phyloP scores from a whole-genome alignment of 2,888 invertebrate species.

The Aphidoletes aphidimyza region DNA sequence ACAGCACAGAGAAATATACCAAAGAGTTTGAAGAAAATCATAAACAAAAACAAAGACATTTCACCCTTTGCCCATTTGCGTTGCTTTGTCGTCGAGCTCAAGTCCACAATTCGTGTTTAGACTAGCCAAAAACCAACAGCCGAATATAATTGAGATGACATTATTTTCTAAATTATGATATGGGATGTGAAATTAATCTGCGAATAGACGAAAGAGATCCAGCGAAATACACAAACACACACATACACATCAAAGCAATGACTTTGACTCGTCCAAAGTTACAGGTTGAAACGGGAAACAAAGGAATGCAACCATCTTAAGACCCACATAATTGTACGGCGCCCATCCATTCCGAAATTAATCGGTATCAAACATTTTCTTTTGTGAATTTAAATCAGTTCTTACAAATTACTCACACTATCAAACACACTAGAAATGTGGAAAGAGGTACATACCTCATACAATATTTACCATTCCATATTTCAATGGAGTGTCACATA shows the following conservation, averaged over 20 bases:
- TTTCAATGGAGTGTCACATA: too few relatives aligned
- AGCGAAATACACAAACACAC: background rate
- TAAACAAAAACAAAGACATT: background rate
- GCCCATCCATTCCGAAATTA: background rate
- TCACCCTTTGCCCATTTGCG: slow-evolving; percentile 20
- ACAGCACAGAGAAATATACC: background rate
- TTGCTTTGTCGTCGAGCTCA: background rate
- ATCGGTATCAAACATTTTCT: background rate
- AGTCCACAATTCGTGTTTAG: background rate
- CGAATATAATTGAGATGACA: background rate
- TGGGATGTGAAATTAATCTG: slow-evolving; percentile 25
- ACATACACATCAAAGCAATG: slow-evolving; percentile 1
- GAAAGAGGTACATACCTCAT: too few relatives aligned
- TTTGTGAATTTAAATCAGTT: slow-evolving; percentile 18
- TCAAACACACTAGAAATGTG: too few relatives aligned
- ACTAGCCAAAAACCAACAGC: background rate
- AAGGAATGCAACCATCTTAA: background rate
- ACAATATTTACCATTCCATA: too few relatives aligned
- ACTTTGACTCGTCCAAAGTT: background rate
- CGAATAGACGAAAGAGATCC: background rate
- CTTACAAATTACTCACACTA: too few relatives aligned
- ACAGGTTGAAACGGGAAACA: background rate
- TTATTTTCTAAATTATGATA: slow-evolving; percentile 25
- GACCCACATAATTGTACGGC: background rate
- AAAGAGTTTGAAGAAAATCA: slow-evolving; percentile 40